Percentiles rank a stretch among this genome's conserved stretches.
phyloP scores from a whole-genome alignment of 2,113 vertebrate species.

The Ceyx cyanopectus region DNA sequence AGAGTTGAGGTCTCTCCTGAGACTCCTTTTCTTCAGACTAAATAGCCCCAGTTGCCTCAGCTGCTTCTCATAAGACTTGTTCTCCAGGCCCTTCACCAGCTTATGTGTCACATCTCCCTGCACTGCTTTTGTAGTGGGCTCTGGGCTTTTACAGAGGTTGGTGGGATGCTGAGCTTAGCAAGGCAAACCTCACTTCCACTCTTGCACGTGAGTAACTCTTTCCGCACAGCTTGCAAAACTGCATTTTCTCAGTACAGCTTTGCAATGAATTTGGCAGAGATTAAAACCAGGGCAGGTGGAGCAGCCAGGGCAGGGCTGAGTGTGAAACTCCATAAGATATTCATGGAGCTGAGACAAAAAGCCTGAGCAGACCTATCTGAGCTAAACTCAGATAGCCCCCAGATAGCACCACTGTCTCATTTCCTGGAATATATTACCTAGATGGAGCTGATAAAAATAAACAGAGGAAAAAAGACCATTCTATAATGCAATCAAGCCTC shows the following conservation, averaged over 20 bases:
- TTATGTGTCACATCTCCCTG: no score
- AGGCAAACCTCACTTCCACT: not conserved
- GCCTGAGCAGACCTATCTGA: not conserved
- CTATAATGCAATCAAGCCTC: constrained; percentile 22
- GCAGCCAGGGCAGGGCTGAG: not conserved
- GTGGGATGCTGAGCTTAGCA: not conserved
- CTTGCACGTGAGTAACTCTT: not conserved
- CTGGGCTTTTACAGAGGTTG: not conserved
- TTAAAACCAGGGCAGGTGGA: not conserved
- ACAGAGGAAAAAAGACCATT: not conserved
- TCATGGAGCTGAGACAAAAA: not conserved
- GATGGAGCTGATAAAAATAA: constrained; percentile 8
- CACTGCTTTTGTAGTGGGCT: not conserved
- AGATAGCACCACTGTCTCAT: not conserved
- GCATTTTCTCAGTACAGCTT: not conserved
- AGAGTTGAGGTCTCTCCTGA: no score
- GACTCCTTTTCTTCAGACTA: no score
- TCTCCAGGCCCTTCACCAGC: no score
- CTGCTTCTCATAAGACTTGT: no score
- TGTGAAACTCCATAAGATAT: not conserved
- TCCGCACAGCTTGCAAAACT: not conserved
- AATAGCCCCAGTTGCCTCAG: no score
- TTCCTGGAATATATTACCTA: constrained; percentile 18
- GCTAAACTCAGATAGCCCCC: not conserved
- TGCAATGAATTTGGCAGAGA: not conserved